These are phyloP conservation scores for Diloba caeruleocephala DNA, from an alignment of 2,888 invertebrate genomes.

Conservation along the genomic window DNA sequence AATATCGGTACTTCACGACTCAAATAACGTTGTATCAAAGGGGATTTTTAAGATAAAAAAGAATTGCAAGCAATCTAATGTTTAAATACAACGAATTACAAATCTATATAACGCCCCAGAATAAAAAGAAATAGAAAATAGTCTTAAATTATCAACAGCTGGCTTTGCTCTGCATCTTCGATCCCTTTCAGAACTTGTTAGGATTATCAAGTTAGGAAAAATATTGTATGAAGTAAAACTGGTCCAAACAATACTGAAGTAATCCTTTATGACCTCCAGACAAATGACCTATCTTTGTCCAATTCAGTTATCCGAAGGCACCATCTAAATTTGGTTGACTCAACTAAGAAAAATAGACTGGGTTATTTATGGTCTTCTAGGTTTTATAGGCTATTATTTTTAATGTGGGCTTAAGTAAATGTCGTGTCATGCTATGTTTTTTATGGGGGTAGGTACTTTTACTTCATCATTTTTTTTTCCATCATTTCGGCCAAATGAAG, in stretches of 20 bases:
- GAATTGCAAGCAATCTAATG: not conserved
- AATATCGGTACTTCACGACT: not conserved
- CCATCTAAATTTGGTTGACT: slow-evolving; percentile 27
- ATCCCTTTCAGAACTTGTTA: slow-evolving; percentile 1
- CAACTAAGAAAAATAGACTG: slow-evolving; percentile 34
- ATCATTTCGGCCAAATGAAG: too few species aligned
- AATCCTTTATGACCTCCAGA: slow-evolving; percentile 48
- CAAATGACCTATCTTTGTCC: slow-evolving; percentile 33
- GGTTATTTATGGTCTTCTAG: slow-evolving; percentile 19
- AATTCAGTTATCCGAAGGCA: slow-evolving; percentile 37
- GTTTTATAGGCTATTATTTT: slow-evolving; percentile 37
- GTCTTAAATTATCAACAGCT: not conserved
- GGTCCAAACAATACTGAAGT: slow-evolving; percentile 8
- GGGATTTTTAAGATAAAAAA: not conserved
- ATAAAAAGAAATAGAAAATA: slow-evolving; percentile 7
- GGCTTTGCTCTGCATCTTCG: not conserved
- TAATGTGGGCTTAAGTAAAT: slow-evolving; percentile 10
- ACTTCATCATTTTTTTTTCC: too few species aligned
- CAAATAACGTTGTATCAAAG: not conserved
- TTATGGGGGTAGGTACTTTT: not conserved
- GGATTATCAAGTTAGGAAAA: slow-evolving; percentile 13
- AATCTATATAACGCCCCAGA: not conserved
- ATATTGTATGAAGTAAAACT: slow-evolving; percentile 14
- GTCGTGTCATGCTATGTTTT: slow-evolving; percentile 19
- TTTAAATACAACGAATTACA: not conserved